Percentiles rank a stretch among this genome's conserved stretches.
Evolutionary conservation across 2,888 invertebrate genomes (phyloP).

Genomic region (Slavum lentiscoides): DNA sequence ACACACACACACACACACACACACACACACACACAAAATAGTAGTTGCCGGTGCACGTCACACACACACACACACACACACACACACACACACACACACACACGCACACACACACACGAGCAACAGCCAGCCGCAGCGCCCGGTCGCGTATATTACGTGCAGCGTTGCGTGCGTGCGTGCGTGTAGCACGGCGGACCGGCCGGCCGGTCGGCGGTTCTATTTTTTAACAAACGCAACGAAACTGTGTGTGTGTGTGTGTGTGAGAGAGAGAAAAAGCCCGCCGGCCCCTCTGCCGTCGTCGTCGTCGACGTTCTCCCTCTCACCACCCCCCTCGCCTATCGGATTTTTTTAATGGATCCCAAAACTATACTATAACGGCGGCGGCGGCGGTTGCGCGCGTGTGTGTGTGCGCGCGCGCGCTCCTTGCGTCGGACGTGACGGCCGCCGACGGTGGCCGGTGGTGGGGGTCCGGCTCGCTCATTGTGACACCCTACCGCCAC

Average conservation of each 20-base stretch:
- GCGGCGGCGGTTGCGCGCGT: background rate
- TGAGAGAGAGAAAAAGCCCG: slow-evolving; percentile 19
- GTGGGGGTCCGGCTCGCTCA: slow-evolving; percentile 52
- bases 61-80: too few species aligned
- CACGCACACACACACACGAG: too few species aligned
- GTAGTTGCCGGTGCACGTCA: too few species aligned
- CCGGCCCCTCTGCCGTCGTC: slow-evolving; percentile 35
- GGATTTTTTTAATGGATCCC: slow-evolving; percentile 45
- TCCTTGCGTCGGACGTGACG: slow-evolving; percentile 9
- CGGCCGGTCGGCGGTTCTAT: slow-evolving; percentile 47
- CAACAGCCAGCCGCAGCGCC: too few species aligned
- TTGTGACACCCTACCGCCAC: slow-evolving; percentile 51
- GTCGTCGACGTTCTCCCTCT: slow-evolving; percentile 55
- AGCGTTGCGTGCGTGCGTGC: background rate
- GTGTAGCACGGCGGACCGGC: background rate
- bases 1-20: too few species aligned
- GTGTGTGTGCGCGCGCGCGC: background rate
- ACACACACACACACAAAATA: too few species aligned
- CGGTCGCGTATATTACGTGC: background rate
- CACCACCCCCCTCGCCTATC: slow-evolving; percentile 50
- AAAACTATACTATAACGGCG: slow-evolving; percentile 10
- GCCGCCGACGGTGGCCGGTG: background rate
- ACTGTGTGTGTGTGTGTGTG: background rate
- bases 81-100: too few species aligned
- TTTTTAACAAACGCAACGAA: slow-evolving; percentile 52